Conservation (phyloP, 2,888 invertebrate genomes). For the Anthrax anthrax region DNA sequence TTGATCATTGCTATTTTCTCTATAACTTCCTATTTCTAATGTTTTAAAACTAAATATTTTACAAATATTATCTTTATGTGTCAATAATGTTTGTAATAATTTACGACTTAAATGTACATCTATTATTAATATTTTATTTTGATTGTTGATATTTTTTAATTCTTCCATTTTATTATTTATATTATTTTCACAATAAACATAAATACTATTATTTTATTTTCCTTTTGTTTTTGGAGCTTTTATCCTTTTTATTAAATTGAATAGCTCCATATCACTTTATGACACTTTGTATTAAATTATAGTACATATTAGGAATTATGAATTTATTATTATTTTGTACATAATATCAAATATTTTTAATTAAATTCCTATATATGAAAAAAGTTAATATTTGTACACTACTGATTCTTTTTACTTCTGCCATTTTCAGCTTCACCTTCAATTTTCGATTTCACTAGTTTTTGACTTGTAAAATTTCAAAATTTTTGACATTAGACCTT, state of each 20-base stretch:
- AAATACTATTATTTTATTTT: too few relatives aligned
- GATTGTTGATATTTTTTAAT: too few relatives aligned
- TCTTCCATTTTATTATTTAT: too few relatives aligned
- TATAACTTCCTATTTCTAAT: constrained; percentile 3
- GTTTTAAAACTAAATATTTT: constrained; percentile 9
- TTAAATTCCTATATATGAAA: neutral
- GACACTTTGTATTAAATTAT: constrained; percentile 1
- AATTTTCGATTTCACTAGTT: too few relatives aligned
- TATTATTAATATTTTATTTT: neutral
- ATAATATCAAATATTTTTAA: constrained; percentile 4
- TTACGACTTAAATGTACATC: constrained; percentile 5
- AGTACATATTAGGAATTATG: neutral
- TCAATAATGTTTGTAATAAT: constrained; percentile 6
- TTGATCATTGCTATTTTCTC: constrained; percentile 3
- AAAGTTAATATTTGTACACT: neutral
- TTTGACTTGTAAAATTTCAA: too few relatives aligned
- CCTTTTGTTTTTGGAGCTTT: too few relatives aligned
- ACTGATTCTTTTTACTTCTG: too few relatives aligned
- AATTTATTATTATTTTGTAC: neutral
- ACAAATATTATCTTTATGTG: constrained; percentile 10
- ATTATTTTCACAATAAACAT: too few relatives aligned
- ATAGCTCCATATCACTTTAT: constrained; percentile 2
- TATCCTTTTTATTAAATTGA: too few relatives aligned
- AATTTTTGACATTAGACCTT: too few relatives aligned
- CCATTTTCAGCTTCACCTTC: too few relatives aligned